Evolutionary conservation across 2,888 invertebrate species (phyloP).

Genomic region (Drosophila fungiperda): DNA sequence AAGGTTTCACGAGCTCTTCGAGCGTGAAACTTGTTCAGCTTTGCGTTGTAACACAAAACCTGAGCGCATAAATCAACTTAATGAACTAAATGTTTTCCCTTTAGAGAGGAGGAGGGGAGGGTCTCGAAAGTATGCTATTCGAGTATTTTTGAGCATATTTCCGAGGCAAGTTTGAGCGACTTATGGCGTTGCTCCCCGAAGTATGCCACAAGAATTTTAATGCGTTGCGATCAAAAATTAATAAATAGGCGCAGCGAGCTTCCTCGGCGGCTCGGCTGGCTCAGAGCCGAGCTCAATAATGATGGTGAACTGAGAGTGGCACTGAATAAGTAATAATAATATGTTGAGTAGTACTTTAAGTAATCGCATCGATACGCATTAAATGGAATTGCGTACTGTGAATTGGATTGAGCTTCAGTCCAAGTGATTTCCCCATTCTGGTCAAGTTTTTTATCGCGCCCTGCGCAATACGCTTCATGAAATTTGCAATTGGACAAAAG

Average conservation of each 20-base stretch:
- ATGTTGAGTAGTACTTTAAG: slow-evolving; percentile 27
- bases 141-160: slow-evolving; percentile 11
- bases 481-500: slow-evolving; percentile 70
- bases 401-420: slow-evolving; percentile 37
- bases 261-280: slow-evolving; percentile 1
- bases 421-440: slow-evolving; percentile 35
- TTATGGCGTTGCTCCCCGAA: slow-evolving; percentile 27
- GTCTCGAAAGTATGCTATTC: slow-evolving; percentile 42
- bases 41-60: slow-evolving; percentile 21
- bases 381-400: slow-evolving; percentile 16
- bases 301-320: slow-evolving; percentile 26
- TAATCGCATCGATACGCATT: slow-evolving; percentile 22
- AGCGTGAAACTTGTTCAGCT: slow-evolving; percentile 16
- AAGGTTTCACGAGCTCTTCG: slow-evolving; percentile 6
- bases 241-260: slow-evolving; percentile 41
- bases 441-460: slow-evolving; percentile 10
- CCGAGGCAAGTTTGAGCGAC: slow-evolving; percentile 11
- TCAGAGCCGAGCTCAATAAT: too few relatives aligned
- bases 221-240: slow-evolving; percentile 47
- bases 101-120: not conserved
- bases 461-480: slow-evolving; percentile 53
- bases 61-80: slow-evolving; percentile 53
- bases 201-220: slow-evolving; percentile 29
- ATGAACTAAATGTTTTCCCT: slow-evolving; percentile 34
- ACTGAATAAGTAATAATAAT: slow-evolving; percentile 52